A percentile compares a stretch with the other conserved stretches of the same genome.
Conservation (phyloP, 2,888 invertebrate species). For the Ganaspis brasiliensis region DNA sequence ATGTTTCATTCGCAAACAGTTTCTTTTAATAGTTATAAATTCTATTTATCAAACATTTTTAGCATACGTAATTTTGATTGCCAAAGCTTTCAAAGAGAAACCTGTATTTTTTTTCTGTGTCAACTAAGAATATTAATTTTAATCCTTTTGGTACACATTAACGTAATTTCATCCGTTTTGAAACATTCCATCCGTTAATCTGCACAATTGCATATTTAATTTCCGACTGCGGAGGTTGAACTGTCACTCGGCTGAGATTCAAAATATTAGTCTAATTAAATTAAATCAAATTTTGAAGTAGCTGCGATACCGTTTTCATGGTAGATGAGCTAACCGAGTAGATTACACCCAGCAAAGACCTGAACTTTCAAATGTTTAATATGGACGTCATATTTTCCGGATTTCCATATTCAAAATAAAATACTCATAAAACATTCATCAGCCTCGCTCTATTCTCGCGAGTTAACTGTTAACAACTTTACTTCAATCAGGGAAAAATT, state of each 20-base stretch:
- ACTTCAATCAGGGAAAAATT: background rate
- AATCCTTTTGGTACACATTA: slow-evolving; percentile 9
- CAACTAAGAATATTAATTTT: background rate
- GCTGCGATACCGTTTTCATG: background rate
- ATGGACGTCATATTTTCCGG: slow-evolving; percentile 1
- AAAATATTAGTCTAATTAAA: slow-evolving; percentile 41
- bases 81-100: too few species aligned
- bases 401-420: slow-evolving; percentile 5
- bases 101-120: too few species aligned
- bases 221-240: background rate
- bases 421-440: slow-evolving; percentile 23
- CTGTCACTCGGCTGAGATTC: slow-evolving; percentile 1
- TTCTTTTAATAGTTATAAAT: too few species aligned
- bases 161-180: background rate
- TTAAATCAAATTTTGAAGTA: slow-evolving; percentile 24
- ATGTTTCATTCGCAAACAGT: too few species aligned
- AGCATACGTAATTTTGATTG: too few species aligned
- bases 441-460: background rate
- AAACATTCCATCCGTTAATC: slow-evolving; percentile 19
- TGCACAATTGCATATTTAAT: slow-evolving; percentile 24
- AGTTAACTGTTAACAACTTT: slow-evolving; percentile 7
- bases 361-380: slow-evolving; percentile 13
- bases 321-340: background rate
- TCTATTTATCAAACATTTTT: too few species aligned
- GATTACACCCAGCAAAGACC: background rate